phyloP scores from a whole-genome alignment of 2,113 vertebrate genomes.

The Cinclus cinclus region DNA sequence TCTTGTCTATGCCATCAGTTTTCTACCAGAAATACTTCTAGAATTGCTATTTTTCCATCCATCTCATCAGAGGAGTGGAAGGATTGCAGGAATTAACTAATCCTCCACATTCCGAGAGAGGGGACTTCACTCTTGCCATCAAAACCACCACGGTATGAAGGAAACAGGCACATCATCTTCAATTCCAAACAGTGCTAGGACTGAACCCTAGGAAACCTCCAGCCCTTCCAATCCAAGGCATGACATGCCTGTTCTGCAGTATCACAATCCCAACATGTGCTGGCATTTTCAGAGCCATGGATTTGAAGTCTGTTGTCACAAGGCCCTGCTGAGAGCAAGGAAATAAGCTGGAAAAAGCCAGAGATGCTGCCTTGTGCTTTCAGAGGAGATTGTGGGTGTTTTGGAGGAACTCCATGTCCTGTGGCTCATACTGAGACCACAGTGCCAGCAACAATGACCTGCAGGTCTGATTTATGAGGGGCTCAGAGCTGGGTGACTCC shows the following conservation, averaged over 20 bases:
- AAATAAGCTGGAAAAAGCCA: not conserved
- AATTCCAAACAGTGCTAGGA: not conserved
- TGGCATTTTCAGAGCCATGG: not conserved
- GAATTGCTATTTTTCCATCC: not conserved
- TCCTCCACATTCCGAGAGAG: not conserved
- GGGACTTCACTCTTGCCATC: not conserved
- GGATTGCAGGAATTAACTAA: not conserved
- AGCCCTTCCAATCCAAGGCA: not conserved
- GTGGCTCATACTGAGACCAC: not conserved
- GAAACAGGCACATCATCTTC: not conserved
- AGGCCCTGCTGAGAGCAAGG: not conserved
- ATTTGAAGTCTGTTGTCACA: not conserved
- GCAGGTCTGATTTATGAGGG: not conserved
- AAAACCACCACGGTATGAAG: not conserved
- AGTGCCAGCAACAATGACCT: accelerated
- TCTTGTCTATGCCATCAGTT: not conserved
- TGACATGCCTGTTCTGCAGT: not conserved
- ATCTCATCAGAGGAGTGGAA: not conserved
- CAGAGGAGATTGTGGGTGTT: not conserved
- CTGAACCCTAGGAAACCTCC: not conserved
- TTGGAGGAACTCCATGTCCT: not conserved
- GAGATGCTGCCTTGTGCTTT: not conserved
- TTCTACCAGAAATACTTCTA: not conserved
- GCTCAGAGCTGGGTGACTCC: not conserved
- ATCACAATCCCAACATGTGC: accelerated